Evolutionary conservation across 2,888 invertebrate species (phyloP).

Genomic region (Eupithecia pulchellata): DNA sequence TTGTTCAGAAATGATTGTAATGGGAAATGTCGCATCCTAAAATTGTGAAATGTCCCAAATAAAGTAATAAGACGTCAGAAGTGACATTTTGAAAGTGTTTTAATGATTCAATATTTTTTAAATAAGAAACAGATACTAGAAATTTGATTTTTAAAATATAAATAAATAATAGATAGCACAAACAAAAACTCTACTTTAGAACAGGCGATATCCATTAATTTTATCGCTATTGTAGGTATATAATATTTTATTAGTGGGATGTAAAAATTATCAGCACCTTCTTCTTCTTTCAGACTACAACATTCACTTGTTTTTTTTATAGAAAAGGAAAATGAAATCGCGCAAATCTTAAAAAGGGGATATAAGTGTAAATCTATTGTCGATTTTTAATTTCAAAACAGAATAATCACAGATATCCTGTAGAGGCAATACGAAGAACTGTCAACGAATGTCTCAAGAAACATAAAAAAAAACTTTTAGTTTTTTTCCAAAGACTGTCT

Average conservation of each 20-base stretch:
- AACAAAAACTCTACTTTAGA: neutral
- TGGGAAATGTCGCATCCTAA: neutral
- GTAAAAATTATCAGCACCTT: neutral
- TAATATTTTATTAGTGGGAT: neutral
- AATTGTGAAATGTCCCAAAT: neutral
- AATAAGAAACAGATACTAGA: neutral
- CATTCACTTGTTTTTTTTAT: neutral
- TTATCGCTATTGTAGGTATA: neutral
- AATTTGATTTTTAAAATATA: neutral
- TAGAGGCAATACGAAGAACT: constrained; percentile 29
- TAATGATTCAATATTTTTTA: neutral
- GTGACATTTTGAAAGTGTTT: neutral
- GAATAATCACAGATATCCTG: neutral
- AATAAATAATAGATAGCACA: neutral
- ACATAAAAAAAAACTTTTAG: constrained; percentile 55
- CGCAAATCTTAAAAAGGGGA: neutral
- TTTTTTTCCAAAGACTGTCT: constrained; percentile 66
- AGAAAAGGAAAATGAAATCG: neutral
- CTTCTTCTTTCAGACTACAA: neutral
- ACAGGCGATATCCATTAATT: neutral
- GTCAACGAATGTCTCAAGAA: constrained; percentile 50
- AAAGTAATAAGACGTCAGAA: neutral
- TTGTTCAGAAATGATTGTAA: neutral
- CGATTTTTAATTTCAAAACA: neutral
- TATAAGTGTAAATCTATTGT: neutral